Percentiles rank a stretch among this genome's conserved stretches.
phyloP scores from a whole-genome alignment of 2,113 vertebrate genomes.

The Leiothrix lutea region DNA sequence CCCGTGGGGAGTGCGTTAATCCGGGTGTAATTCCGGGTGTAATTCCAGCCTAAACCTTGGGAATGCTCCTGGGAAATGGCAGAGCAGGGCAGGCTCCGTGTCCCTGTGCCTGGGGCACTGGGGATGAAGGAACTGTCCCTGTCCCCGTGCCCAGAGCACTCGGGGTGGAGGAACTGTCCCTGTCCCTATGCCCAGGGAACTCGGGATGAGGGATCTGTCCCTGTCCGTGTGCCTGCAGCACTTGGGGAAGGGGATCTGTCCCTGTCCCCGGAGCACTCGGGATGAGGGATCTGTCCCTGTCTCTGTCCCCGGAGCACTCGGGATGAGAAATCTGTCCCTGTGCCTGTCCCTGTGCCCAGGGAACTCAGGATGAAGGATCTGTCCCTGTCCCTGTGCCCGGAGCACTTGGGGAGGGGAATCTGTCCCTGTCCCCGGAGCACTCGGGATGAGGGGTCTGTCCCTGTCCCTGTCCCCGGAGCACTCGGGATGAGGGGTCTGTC shows the following conservation, averaged over 20 bases:
- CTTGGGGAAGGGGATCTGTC: not conserved
- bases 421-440: not conserved
- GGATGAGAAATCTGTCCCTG: not conserved
- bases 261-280: no score
- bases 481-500: rapidly evolving
- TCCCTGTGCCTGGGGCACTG: not conserved
- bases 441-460: not conserved
- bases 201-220: not conserved
- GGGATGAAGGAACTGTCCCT: rapidly evolving
- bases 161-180: not conserved
- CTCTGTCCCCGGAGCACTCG: rapidly evolving
- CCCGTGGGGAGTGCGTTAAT: not conserved
- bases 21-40: not conserved
- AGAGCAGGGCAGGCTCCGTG: not conserved
- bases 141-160: not conserved
- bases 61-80: not conserved
- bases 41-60: not conserved
- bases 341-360: rapidly evolving
- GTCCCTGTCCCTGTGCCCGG: not conserved
- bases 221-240: not conserved
- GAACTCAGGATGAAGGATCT: rapidly evolving
- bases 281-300: no score
- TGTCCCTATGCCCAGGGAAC: not conserved
- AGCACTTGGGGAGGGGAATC: not conserved
- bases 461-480: rapidly evolving